phyloP scores from a whole-genome alignment of 2,113 vertebrate genomes.

The Perca schrenkii region DNA sequence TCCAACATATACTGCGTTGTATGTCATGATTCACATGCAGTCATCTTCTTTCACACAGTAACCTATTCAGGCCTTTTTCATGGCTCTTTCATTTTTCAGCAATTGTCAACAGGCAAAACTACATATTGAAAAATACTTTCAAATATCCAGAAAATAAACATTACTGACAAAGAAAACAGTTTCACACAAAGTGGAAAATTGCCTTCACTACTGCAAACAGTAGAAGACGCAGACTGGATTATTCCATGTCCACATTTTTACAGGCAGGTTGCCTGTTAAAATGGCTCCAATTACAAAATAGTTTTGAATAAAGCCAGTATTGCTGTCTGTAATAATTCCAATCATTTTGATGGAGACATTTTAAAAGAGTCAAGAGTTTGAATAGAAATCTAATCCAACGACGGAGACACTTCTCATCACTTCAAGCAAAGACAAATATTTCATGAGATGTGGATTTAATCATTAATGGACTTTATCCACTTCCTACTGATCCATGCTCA shows the following conservation, averaged over 20 bases:
- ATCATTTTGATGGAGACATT: not conserved
- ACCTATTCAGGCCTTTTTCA: no score
- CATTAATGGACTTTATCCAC: not conserved
- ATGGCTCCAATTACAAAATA: constrained; percentile 15
- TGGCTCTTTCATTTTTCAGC: no score
- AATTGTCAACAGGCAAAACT: no score
- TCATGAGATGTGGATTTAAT: not conserved
- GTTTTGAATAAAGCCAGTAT: constrained; percentile 11
- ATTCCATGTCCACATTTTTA: constrained; percentile 4
- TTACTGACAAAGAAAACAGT: not conserved
- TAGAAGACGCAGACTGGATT: not conserved
- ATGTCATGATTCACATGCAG: no score
- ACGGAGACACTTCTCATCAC: not conserved
- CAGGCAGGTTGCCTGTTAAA: constrained; percentile 6
- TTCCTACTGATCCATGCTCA: not conserved
- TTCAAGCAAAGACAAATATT: constrained; percentile 7
- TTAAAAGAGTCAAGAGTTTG: not conserved
- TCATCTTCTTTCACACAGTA: no score
- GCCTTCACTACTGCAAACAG: not conserved
- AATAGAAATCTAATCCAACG: not conserved
- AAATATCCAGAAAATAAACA: constrained; percentile 2
- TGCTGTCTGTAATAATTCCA: not conserved
- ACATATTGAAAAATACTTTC: not conserved
- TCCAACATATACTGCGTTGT: no score
- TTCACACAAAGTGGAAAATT: not conserved